phyloP scores from a whole-genome alignment of 2,888 invertebrate species.

The Mycalesis mineus region DNA sequence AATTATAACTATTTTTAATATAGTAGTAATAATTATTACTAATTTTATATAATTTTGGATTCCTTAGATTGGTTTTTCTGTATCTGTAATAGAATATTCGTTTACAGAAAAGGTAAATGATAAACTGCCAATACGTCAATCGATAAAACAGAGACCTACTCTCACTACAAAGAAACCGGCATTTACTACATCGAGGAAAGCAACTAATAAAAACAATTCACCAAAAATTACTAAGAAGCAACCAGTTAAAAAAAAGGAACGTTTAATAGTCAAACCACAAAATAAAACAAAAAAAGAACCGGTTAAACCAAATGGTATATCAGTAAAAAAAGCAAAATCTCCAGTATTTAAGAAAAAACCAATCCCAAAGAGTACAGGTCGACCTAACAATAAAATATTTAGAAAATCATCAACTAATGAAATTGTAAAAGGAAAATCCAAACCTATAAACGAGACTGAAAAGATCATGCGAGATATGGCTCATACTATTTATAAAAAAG shows the following conservation, averaged over 20 bases:
- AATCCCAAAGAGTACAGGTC: constrained; percentile 20
- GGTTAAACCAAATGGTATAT: constrained; percentile 8
- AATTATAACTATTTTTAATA: too few species aligned
- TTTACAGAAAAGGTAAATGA: constrained; percentile 24
- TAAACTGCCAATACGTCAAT: constrained; percentile 23
- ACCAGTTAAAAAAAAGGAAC: neutral
- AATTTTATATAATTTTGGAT: too few species aligned
- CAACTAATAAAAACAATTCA: constrained; percentile 5
- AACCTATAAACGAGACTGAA: constrained; percentile 22
- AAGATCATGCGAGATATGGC: constrained; percentile 30
- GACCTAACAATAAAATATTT: constrained; percentile 33
- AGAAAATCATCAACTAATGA: constrained; percentile 24
- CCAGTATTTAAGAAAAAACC: constrained; percentile 18
- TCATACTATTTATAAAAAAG: constrained; percentile 40
- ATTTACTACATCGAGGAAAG: constrained; percentile 11
- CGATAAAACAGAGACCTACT: neutral
- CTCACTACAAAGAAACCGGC: constrained; percentile 4
- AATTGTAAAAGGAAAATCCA: constrained; percentile 13
- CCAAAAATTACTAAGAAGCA: neutral
- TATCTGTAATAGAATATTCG: too few species aligned
- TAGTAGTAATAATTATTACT: too few species aligned
- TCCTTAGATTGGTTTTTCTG: too few species aligned
- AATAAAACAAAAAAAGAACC: neutral
- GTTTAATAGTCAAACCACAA: neutral
- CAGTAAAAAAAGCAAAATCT: constrained; percentile 17